Evolutionary conservation across 2,888 invertebrate species (phyloP).

Genomic region (Gordius sp.): DNA sequence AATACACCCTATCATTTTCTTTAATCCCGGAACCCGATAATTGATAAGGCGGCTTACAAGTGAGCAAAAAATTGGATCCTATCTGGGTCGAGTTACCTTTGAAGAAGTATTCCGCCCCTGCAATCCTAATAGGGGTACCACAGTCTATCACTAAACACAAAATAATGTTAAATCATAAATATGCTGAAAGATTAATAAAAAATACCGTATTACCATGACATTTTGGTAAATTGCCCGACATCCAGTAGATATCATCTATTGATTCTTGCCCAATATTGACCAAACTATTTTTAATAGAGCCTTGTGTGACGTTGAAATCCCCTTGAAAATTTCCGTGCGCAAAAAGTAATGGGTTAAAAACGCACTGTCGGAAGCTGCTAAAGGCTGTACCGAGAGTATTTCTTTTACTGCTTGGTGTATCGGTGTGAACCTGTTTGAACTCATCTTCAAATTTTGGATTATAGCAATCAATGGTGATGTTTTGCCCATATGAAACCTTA

Average conservation of each 20-base stretch:
- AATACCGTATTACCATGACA: constrained; percentile 20
- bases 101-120: constrained; percentile 59
- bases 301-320: neutral
- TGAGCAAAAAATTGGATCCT: constrained; percentile 75
- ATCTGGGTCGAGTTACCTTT: constrained; percentile 54
- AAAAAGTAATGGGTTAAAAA: constrained; percentile 58
- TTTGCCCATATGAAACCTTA: constrained; percentile 24
- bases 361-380: constrained; percentile 65
- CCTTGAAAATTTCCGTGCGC: neutral
- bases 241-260: constrained; percentile 26
- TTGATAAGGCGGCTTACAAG: constrained; percentile 67
- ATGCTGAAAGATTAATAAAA: constrained; percentile 1
- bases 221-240: constrained; percentile 24
- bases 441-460: constrained; percentile 23
- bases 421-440: neutral
- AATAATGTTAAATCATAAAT: constrained; percentile 5
- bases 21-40: constrained; percentile 66
- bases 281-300: neutral
- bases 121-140: constrained; percentile 61
- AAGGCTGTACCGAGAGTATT: constrained; percentile 44
- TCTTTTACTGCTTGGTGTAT: neutral
- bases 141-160: constrained; percentile 44
- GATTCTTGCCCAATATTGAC: neutral
- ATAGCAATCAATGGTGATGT: constrained; percentile 24
- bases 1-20: constrained; percentile 66